Evolutionary conservation across 2,888 invertebrate genomes (phyloP).

Genomic region (Acheta domesticus): DNA sequence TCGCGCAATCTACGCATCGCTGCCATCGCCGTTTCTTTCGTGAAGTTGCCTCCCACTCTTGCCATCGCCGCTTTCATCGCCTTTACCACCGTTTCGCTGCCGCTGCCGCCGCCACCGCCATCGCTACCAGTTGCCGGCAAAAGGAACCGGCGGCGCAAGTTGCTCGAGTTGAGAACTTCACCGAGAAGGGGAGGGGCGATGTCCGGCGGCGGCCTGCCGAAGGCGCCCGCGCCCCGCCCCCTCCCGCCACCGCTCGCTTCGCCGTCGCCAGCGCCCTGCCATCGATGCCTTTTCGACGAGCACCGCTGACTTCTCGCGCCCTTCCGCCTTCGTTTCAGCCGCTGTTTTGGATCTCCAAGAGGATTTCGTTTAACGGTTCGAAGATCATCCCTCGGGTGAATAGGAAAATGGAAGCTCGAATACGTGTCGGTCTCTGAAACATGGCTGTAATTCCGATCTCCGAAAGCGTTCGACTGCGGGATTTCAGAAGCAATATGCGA

Average conservation of each 20-base stretch:
- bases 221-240: background rate
- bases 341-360: background rate
- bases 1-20: no score
- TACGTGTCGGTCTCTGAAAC: background rate
- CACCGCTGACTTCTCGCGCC: background rate
- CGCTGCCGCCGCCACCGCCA: background rate
- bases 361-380: background rate
- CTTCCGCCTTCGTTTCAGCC: background rate
- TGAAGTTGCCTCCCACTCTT: background rate
- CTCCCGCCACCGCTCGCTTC: background rate
- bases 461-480: background rate
- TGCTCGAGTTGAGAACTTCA: background rate
- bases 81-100: background rate
- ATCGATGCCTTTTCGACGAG: no score
- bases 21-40: no score
- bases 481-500: no score
- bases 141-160: background rate
- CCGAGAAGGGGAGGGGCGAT: background rate
- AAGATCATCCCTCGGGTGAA: background rate
- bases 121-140: background rate
- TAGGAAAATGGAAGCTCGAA: background rate
- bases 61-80: background rate
- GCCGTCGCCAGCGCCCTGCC: background rate
- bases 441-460: background rate
- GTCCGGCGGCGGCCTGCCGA: constrained; percentile 9